Base-by-base conservation (phyloP, 2,888 invertebrate genomes). In the Xestia sexstrigata region DNA sequence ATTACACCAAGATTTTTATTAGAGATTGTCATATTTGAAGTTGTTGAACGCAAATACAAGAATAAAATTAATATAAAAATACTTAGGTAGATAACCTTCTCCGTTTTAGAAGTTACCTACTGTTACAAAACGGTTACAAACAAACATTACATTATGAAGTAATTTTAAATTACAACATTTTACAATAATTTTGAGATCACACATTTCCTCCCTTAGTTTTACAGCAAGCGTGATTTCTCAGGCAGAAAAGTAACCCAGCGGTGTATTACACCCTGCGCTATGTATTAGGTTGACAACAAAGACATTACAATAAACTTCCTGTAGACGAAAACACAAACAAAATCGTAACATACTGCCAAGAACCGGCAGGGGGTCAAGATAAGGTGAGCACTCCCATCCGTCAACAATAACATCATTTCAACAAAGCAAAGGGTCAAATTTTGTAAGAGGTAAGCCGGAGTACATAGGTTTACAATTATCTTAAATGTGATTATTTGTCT, bases 1-100 rank as follows among this genome's bases (percentile, higher is more conserved):
- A n/a, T 17, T 55, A 75, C 76, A 76, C 49, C 42, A 60, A 76
- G n/a, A 76, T 49, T 8, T 77, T 76, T 77, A 76, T 52, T 68
- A 67, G 42, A 77, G 76, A 62, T 77, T 77, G 67, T 67, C 76
- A 68, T 68, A 68, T 42, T 67, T 58, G 76, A 42, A 68, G 30
- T 60, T 49, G 42, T 52, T n/a, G 17, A 60, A 67, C 58, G 0
- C 39, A 76, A 67, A 75, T 75, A 35, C 20, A 20, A 35, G 62
- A 62, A 2, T 35, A 35, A 35, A 35, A 63, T 42, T 15, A 6
- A 42, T 42, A 42, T 4, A 0, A n/a, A 42, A 42, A 42, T 11
- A 49, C 2, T 23, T 52, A 23, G 9, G 7, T 42, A 42, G 9
- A 15, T 42, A 42, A 65, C 42, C 15, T 42, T 15, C 15, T 35